phyloP scores from a whole-genome alignment of 2,888 invertebrate genomes.

The Trilocha varians region DNA sequence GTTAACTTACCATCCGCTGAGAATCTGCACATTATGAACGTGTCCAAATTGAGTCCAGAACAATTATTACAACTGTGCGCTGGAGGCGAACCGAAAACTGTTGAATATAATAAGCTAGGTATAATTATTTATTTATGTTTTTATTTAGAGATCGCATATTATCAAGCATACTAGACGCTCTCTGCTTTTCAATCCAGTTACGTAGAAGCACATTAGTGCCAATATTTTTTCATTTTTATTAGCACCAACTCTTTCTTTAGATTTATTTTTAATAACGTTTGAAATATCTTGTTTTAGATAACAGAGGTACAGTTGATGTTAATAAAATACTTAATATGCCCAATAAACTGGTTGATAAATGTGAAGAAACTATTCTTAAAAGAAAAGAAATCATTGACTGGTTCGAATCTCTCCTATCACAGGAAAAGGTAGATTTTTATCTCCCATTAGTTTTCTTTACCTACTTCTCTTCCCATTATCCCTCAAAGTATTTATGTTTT shows the following conservation, averaged over 20 bases:
- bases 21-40: constrained; percentile 51
- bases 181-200: too few relatives aligned
- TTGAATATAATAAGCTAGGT: background rate
- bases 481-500: background rate
- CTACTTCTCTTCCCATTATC: too few relatives aligned
- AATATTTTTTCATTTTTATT: too few relatives aligned
- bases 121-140: background rate
- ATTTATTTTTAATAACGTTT: too few relatives aligned
- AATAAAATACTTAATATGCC: constrained; percentile 45
- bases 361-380: constrained; percentile 44
- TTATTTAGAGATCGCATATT: too few relatives aligned
- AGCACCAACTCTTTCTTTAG: too few relatives aligned
- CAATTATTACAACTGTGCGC: constrained; percentile 47
- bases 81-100: constrained; percentile 8
- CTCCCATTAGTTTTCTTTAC: too few relatives aligned
- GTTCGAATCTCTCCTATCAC: constrained; percentile 39
- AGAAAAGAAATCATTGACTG: constrained; percentile 53
- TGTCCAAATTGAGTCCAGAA: constrained; percentile 42
- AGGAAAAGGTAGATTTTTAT: constrained; percentile 33
- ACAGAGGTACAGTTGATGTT: constrained; percentile 25
- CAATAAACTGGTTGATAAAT: constrained; percentile 39
- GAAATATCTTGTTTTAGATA: background rate
- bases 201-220: too few relatives aligned
- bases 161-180: too few relatives aligned
- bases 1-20: constrained; percentile 36